Base-by-base conservation (phyloP, 1,140 invertebrate genomes). In the Drosophila sechellia region DNA sequence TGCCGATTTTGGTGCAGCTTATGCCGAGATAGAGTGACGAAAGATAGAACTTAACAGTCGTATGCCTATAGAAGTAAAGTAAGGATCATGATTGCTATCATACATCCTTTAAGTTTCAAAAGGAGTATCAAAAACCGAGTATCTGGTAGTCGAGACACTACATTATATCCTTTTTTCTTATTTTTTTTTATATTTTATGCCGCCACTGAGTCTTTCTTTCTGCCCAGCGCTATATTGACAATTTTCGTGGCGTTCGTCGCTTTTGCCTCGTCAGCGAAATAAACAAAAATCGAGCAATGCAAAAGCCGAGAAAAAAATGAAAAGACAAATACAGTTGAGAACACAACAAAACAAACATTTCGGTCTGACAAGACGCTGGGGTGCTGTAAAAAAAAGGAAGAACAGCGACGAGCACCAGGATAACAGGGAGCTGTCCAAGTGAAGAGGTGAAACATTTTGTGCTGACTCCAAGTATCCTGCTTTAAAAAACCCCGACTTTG, bases 211-310 rank as follows among this genome's bases (percentile, higher is more conserved):
- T 63, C 55, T 27, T 49, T 58, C 60, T 40, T 37, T 49, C 15
- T 25, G 40, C 13, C 50, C 35, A 49, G 43, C 68, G 52, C 63
- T 75, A 57, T 89, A 89, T 89, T 89, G 84, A 89, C 84, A 89
- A 90, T 89, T 71, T 90, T 81, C 78, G 72, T 72, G 86, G 76
- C 64, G 68, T 77, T 75, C 66, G 57, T 66, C 55, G 64, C 75
- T 86, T 87, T 77, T 83, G 83, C 85, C 63, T 81, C 75, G 87
- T 91, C 90, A 91, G 90, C 90, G 85, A 90, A 91, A 91, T 86
- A 90, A 90, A 90, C 86, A 90, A 89, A 85, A 89, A 81, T 78
- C 84, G 73, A 84, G 84, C 79, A 84, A 71, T 71, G 68, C 70
- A 71, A 71, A 71, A 22, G 37, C 12, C 17, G 27, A 42, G 31